phyloP scores from a whole-genome alignment of 2,888 invertebrate species.

The Volucella inflata region DNA sequence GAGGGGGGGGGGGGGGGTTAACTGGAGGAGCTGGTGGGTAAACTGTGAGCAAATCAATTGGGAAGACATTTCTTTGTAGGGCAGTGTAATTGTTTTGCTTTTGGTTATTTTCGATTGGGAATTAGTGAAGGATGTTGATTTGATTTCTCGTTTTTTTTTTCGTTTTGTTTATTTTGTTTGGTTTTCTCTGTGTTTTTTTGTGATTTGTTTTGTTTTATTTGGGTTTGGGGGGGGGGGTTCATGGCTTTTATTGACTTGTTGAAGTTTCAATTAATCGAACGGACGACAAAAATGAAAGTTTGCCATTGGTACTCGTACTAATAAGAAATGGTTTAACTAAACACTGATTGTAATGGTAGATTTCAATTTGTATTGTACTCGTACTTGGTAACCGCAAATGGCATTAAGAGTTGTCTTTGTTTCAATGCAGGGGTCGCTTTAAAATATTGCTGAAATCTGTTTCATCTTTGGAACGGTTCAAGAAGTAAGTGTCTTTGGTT shows the following conservation, averaged over 20 bases:
- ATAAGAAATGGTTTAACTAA: conserved; percentile 1
- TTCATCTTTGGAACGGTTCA: too few relatives aligned
- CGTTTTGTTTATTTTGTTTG: conserved; percentile 8
- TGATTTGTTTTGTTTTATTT: conserved; percentile 53
- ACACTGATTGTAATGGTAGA: neutral
- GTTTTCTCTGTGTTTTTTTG: conserved; percentile 33
- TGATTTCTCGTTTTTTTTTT: conserved; percentile 29
- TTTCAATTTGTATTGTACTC: too few relatives aligned
- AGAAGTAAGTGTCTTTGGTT: too few relatives aligned
- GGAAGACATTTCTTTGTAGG: conserved; percentile 65
- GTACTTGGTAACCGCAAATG: too few relatives aligned
- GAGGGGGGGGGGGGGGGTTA: neutral
- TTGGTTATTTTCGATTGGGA: conserved; percentile 68
- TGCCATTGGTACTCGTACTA: conserved; percentile 33
- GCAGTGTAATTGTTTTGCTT: conserved; percentile 66
- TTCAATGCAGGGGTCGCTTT: too few relatives aligned
- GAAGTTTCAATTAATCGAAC: conserved; percentile 67
- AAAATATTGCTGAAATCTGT: too few relatives aligned
- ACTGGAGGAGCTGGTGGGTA: conserved; percentile 16
- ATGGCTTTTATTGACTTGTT: conserved; percentile 58
- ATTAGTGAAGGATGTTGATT: conserved; percentile 69
- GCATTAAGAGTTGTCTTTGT: too few relatives aligned
- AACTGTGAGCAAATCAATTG: conserved; percentile 67
- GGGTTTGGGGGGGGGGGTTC: conserved; percentile 11
- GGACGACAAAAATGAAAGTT: conserved; percentile 51